Evolutionary conservation across 2,797 vertebrate species (phyloP).

Genomic region (Taeniopygia guttata): DNA sequence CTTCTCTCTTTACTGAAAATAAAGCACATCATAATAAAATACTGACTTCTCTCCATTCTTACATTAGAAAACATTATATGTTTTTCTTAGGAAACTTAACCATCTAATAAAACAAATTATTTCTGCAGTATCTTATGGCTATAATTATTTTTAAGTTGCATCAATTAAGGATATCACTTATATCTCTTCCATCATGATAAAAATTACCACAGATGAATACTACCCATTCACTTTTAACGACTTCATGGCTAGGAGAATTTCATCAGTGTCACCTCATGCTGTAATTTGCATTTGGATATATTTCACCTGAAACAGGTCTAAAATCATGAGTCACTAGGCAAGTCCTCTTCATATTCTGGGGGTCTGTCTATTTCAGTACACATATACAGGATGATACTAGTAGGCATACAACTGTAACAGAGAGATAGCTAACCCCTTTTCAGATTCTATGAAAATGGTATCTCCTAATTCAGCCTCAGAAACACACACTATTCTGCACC

Average conservation of each 20-base stretch:
- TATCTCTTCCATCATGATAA: background rate
- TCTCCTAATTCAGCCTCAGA: background rate
- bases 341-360: background rate
- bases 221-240: background rate
- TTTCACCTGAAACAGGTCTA: background rate
- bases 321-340: slow-evolving; percentile 5
- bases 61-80: background rate
- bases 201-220: background rate
- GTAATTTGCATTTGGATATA: background rate
- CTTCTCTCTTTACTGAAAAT: slow-evolving; percentile 13
- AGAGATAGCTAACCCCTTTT: background rate
- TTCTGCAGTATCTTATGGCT: background rate
- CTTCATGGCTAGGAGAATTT: background rate
- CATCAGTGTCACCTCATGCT: background rate
- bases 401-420: background rate
- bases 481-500: background rate
- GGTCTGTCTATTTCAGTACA: background rate
- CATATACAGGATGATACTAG: background rate
- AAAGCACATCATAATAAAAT: background rate
- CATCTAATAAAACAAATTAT: background rate
- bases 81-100: background rate
- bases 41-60: background rate
- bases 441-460: background rate
- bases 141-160: background rate
- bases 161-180: background rate